Percentiles rank a stretch among this genome's conserved stretches.
Conservation (phyloP, 2,888 invertebrate species). For the Dinocampus coccinellae region DNA sequence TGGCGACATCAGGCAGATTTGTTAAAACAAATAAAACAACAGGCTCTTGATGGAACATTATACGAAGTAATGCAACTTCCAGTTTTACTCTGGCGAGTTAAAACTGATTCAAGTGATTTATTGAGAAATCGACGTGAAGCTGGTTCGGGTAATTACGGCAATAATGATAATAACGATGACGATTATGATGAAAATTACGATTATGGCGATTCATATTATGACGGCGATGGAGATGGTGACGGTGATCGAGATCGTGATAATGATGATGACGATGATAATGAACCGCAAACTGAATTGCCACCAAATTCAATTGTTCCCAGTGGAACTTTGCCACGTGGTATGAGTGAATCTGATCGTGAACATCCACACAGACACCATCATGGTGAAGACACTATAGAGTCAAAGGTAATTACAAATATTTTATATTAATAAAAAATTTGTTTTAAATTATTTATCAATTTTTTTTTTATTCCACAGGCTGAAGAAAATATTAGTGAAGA, state of each 20-base stretch:
- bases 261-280: conserved; percentile 54
- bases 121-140: conserved; percentile 62
- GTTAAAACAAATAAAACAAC: conserved; percentile 78
- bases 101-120: conserved; percentile 53
- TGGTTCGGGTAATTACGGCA: conserved; percentile 63
- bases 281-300: conserved; percentile 62
- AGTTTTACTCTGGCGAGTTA: conserved; percentile 80
- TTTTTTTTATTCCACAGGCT: conserved; percentile 31
- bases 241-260: conserved; percentile 50
- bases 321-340: conserved; percentile 44
- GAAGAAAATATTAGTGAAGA: conserved; percentile 53
- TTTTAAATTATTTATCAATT: background rate
- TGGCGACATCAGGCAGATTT: conserved; percentile 77
- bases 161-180: conserved; percentile 60
- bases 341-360: conserved; percentile 45
- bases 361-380: conserved; percentile 70
- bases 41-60: conserved; percentile 80
- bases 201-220: conserved; percentile 45
- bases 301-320: conserved; percentile 44
- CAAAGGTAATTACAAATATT: conserved; percentile 2
- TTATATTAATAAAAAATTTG: background rate
- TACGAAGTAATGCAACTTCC: conserved; percentile 78
- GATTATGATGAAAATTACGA: conserved; percentile 61
- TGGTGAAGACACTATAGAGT: conserved; percentile 59
- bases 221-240: conserved; percentile 52